phyloP scores from a whole-genome alignment of 2,113 vertebrate species.

The Cathartes aura region DNA sequence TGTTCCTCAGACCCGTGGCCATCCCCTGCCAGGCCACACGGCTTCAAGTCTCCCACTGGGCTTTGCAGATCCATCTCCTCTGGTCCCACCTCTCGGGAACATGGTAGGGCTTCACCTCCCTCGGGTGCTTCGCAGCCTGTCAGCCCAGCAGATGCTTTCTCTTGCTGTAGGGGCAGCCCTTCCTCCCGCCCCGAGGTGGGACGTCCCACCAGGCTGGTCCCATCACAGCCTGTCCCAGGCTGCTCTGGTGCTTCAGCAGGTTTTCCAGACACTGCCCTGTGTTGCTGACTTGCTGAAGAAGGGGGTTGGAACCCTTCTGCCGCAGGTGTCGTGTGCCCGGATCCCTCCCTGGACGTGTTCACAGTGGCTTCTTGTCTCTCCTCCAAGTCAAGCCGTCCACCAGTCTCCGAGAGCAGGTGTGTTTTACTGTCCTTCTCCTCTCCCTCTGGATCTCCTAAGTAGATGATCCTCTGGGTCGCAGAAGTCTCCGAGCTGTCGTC shows the following conservation, averaged over 20 bases:
- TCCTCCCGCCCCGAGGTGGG: not conserved
- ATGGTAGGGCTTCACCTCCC: not conserved
- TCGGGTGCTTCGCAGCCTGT: not conserved
- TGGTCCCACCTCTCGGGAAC: not conserved
- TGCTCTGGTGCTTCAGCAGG: not conserved
- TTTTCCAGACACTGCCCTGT: not conserved
- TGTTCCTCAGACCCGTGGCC: not conserved
- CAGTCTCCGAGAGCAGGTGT: not conserved
- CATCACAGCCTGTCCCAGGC: not conserved
- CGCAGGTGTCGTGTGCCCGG: rapidly evolving
- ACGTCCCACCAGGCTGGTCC: not conserved
- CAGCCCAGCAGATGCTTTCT: not conserved
- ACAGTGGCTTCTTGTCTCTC: not conserved
- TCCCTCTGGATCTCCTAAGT: slow-evolving; percentile 65
- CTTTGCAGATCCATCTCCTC: not conserved
- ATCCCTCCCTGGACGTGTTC: not conserved
- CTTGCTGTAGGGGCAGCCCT: not conserved
- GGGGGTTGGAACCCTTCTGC: not conserved
- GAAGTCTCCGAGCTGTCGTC: slow-evolving; percentile 60
- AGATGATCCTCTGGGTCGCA: slow-evolving; percentile 75
- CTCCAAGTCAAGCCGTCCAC: not conserved
- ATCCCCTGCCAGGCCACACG: not conserved
- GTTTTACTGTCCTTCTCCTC: slow-evolving; percentile 43
- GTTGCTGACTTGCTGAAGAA: not conserved
- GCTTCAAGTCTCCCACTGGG: not conserved